phyloP scores from a whole-genome alignment of 2,113 vertebrate species.

The Actenoides hombroni region DNA sequence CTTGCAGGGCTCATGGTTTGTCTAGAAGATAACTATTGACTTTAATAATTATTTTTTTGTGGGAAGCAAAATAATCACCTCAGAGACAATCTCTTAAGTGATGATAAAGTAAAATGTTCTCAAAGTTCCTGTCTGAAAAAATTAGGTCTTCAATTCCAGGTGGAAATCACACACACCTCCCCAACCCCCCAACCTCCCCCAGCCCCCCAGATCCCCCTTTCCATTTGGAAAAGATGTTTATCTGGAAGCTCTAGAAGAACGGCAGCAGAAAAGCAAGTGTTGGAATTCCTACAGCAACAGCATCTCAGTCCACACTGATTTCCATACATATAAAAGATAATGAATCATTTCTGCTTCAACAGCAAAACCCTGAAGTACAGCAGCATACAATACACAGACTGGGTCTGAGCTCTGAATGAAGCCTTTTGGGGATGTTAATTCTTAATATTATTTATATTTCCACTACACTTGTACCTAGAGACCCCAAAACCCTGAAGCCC shows the following conservation, averaged over 20 bases:
- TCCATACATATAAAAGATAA: neutral
- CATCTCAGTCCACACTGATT: neutral
- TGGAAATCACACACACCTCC: neutral
- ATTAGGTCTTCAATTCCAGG: neutral
- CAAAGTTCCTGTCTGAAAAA: conserved; percentile 9
- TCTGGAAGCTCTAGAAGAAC: neutral
- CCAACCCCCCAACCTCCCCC: no score
- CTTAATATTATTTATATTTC: neutral
- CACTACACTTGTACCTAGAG: neutral
- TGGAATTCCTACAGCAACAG: neutral
- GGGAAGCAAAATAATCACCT: conserved; percentile 63
- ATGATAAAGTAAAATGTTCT: conserved; percentile 48
- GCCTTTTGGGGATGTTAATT: neutral
- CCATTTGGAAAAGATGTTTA: neutral
- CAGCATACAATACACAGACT: neutral
- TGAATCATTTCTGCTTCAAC: neutral
- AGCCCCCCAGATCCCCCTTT: neutral
- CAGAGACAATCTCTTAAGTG: conserved; percentile 43
- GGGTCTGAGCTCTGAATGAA: neutral
- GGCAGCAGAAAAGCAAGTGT: neutral
- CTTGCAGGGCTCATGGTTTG: conserved; percentile 14
- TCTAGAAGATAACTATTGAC: conserved; percentile 60
- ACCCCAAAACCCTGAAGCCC: neutral
- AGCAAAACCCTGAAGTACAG: neutral
- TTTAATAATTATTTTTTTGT: conserved; percentile 72